phyloP scores from a whole-genome alignment of 2,888 invertebrate species.

The Periphyllus acericola region DNA sequence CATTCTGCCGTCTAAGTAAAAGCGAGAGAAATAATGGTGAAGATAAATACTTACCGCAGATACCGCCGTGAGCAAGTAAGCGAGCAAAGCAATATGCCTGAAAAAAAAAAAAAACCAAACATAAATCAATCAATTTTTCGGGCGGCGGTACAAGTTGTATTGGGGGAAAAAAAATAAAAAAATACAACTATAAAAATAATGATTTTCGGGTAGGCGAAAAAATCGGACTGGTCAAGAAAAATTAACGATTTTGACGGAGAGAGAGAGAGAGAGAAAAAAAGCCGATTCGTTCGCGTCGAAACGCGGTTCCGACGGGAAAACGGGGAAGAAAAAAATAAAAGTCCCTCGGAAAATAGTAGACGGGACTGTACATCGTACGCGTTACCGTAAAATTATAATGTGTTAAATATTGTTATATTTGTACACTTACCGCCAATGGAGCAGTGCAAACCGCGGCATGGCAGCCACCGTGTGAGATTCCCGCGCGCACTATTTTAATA shows the following conservation, averaged over 20 bases:
- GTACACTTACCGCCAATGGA: constrained; percentile 49
- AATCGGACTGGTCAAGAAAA: too few relatives aligned
- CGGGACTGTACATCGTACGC: too few relatives aligned
- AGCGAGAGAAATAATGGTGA: too few relatives aligned
- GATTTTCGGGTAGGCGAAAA: too few relatives aligned
- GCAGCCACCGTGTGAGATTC: constrained; percentile 43
- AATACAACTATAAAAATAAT: too few relatives aligned
- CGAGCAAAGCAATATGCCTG: constrained; percentile 48
- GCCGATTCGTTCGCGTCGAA: too few relatives aligned
- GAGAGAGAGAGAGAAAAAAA: too few relatives aligned
- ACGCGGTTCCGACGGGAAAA: too few relatives aligned
- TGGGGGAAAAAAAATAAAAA: too few relatives aligned
- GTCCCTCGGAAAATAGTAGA: not conserved
- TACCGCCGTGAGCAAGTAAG: not conserved
- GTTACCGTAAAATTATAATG: too few relatives aligned
- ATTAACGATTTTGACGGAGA: too few relatives aligned
- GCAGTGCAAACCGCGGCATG: constrained; percentile 43
- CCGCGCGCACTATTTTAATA: constrained; percentile 41
- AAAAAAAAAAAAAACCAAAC: constrained; percentile 7
- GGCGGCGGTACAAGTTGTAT: not conserved
- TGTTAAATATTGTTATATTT: not conserved
- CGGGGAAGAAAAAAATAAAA: not conserved
- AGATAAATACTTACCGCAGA: constrained; percentile 48
- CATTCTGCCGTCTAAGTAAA: too few relatives aligned
- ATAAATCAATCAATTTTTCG: not conserved